Evolutionary conservation across 2,113 vertebrate genomes (phyloP).

Genomic region (Hemiprocne comata): DNA sequence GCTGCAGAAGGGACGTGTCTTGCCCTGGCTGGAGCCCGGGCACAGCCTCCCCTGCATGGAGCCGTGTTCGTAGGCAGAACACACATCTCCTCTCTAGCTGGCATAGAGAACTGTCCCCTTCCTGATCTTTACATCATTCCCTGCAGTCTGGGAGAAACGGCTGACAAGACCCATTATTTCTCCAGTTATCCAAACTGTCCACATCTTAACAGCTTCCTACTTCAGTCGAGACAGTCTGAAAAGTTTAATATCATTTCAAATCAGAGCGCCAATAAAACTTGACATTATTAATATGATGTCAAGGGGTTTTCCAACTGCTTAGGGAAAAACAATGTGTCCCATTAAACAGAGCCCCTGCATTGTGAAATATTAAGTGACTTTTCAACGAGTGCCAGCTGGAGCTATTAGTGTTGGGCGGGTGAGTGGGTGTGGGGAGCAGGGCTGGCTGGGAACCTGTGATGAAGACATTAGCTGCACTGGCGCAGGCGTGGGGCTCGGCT

Average conservation of each 20-base stretch:
- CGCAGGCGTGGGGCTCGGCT: conserved; percentile 22
- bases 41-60: too few species aligned
- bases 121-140: background rate
- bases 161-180: conserved; percentile 50
- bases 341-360: conserved; percentile 70
- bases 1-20: accelerated
- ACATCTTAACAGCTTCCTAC: conserved; percentile 64
- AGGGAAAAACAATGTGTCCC: conserved; percentile 74
- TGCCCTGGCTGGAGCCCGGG: background rate
- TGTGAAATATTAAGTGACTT: conserved; percentile 78
- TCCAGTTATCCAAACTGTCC: conserved; percentile 50
- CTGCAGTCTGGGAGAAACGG: background rate
- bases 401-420: conserved; percentile 72
- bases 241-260: conserved; percentile 82
- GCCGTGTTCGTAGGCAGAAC: accelerated
- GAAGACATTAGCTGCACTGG: conserved; percentile 9
- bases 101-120: accelerated
- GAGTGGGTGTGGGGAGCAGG: conserved; percentile 30
- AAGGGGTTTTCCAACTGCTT: conserved; percentile 73
- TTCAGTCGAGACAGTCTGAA: conserved; percentile 73
- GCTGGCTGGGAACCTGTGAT: conserved; percentile 57
- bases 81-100: accelerated
- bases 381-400: conserved; percentile 73
- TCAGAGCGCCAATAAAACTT: conserved; percentile 77
- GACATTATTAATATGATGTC: conserved; percentile 82